Base-by-base conservation (phyloP, 2,113 vertebrate genomes). In the Myotis yumanensis region DNA sequence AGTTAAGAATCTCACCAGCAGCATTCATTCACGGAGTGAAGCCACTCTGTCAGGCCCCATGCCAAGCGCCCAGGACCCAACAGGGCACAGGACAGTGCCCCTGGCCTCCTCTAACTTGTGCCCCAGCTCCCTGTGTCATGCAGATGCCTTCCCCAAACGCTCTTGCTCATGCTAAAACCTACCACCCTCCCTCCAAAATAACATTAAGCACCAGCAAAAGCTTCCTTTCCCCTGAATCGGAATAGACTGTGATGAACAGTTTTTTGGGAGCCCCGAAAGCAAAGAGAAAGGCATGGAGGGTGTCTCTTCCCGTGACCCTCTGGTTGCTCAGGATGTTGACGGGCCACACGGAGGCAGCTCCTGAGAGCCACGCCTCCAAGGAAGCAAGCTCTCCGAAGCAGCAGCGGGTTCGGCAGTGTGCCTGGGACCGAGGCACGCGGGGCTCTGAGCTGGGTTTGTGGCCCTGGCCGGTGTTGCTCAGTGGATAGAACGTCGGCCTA, bases 61-160 rank as follows among this genome's bases (percentile, higher is more conserved):
- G 43, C 37, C 89, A 54, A 48, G 25, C 22, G 48, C 89, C 75
- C 20, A n/a, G 52, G 72, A 25, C 10, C 51, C 32, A 69, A 43
- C 15, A 22, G 52, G 68, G 57, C 35, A n/a, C 5, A n/a, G 30
- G 35, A 18, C 30, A 32, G 30, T 10, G 43, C 22, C 69, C 4
- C 40, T 9, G 20, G 72, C 71, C 71, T 11, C 62, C 4, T 5
- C 7, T n/a, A 48, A 4, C 30, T 28, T 11, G 1, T 54, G 66
- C 16, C 35, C n/a, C n/a, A 25, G 64, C 51, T 40, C 12, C 17
- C 54, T 28, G 14, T 43, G 15, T 79, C 18, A 5, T 22, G 82
- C 57, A 92, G 23, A 69, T 48, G 20, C 66, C 59, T 59, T 90
- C 77, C 28, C 73, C 62, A 86, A 76, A 76, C 40, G 25, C 46